Percentiles rank a stretch among this genome's conserved stretches.
Conservation (phyloP, 1,140 invertebrate genomes). For the Megalopta genalis region DNA sequence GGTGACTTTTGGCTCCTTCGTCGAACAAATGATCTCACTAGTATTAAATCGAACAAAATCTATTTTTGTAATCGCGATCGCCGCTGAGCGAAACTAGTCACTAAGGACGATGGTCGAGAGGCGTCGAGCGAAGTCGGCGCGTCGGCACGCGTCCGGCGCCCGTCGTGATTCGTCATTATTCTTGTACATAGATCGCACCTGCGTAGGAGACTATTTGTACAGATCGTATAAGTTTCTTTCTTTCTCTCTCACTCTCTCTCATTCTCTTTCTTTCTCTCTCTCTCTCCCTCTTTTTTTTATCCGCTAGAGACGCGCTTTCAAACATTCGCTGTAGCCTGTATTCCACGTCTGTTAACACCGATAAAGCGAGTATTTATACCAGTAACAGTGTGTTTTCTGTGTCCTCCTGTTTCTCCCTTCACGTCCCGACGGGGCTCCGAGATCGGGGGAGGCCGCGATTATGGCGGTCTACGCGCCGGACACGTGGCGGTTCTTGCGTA, state of each 20-base stretch:
- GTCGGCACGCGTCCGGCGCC: background rate
- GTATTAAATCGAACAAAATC: constrained; percentile 66
- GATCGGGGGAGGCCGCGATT: no score
- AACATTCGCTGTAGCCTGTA: constrained; percentile 12
- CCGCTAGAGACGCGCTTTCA: background rate
- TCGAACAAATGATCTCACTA: constrained; percentile 71
- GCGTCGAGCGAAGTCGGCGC: background rate
- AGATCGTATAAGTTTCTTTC: no score
- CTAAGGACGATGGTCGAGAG: constrained; percentile 10
- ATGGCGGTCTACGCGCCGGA: background rate
- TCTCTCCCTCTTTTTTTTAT: no score
- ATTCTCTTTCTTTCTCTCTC: no score
- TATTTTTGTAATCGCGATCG: constrained; percentile 38
- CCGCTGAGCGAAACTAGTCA: constrained; percentile 40
- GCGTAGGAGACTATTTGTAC: no score
- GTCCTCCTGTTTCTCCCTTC: background rate
- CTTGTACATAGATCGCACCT: no score
- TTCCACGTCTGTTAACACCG: constrained; percentile 10
- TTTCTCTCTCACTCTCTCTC: no score
- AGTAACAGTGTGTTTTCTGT: background rate
- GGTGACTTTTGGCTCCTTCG: constrained; percentile 55
- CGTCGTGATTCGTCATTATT: background rate
- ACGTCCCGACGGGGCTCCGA: no score
- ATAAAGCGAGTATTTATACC: constrained; percentile 20
- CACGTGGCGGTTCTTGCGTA: constrained; percentile 35